Conservation (phyloP, 1,140 invertebrate genomes). For the Littorina saxatilis region DNA sequence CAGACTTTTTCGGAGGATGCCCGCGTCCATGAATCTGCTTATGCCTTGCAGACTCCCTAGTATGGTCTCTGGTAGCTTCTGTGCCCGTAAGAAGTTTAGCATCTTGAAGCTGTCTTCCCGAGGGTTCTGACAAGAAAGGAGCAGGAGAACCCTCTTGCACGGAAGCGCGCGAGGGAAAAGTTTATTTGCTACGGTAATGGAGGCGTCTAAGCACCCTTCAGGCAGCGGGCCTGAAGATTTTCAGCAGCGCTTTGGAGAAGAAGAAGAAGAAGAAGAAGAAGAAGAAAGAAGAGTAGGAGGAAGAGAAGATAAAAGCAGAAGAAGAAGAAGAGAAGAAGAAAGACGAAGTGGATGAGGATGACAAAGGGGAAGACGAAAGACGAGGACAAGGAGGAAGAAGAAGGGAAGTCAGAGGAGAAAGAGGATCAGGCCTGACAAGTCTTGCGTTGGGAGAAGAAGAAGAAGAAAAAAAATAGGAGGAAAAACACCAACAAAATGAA, state of each 20-base stretch:
- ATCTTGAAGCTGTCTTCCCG: neutral
- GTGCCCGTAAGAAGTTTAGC: conserved; percentile 9
- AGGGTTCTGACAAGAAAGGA: neutral
- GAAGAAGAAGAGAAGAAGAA: too few relatives aligned
- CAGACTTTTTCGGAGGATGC: neutral
- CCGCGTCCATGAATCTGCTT: conserved; percentile 1
- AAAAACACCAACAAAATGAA: too few relatives aligned
- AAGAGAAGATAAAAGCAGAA: too few relatives aligned
- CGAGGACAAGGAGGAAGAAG: neutral
- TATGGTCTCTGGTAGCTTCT: too few relatives aligned
- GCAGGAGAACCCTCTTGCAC: neutral
- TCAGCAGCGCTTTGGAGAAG: too few relatives aligned
- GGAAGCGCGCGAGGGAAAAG: neutral
- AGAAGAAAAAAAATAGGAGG: too few relatives aligned
- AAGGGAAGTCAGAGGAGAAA: too few relatives aligned
- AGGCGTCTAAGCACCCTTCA: neutral
- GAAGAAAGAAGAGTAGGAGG: too few relatives aligned
- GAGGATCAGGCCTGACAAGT: too few relatives aligned
- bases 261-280: too few relatives aligned
- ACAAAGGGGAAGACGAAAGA: neutral
- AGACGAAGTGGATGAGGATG: too few relatives aligned
- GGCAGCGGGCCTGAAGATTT: neutral
- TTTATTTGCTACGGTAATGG: conserved; percentile 13
- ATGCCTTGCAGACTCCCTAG: neutral
- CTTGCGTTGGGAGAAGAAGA: too few relatives aligned